These are phyloP conservation scores for Sebastolobus alascanus DNA, from an alignment of 2,797 vertebrate species.

Conservation along the genomic window DNA sequence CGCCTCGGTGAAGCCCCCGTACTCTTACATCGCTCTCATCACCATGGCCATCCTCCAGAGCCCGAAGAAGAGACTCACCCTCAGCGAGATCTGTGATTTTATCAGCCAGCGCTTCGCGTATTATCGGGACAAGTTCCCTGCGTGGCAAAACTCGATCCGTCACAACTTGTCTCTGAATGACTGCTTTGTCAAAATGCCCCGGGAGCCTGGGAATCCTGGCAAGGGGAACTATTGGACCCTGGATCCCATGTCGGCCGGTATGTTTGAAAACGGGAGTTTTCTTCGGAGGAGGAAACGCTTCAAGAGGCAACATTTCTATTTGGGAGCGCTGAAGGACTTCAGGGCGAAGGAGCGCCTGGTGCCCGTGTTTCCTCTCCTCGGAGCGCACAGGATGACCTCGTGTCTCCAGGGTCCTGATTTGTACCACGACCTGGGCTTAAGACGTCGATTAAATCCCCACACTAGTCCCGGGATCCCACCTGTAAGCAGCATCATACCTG, in stretches of 20 bases:
- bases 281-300: constrained; percentile 91
- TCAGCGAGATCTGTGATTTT: constrained; percentile 91
- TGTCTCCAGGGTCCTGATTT: constrained; percentile 53
- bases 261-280: constrained; percentile 93
- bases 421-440: constrained; percentile 49
- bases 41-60: constrained; percentile 94
- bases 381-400: constrained; percentile 55
- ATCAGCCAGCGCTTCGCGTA: constrained; percentile 89
- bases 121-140: constrained; percentile 88
- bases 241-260: constrained; percentile 91
- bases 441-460: constrained; percentile 20
- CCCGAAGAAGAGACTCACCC: constrained; percentile 88
- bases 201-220: constrained; percentile 89
- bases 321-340: constrained; percentile 58
- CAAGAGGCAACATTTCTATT: constrained; percentile 80
- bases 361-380: constrained; percentile 55
- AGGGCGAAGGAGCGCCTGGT: constrained; percentile 53
- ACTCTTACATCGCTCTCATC: constrained; percentile 93
- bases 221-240: constrained; percentile 92
- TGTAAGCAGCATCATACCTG: constrained; percentile 71
- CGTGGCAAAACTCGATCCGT: constrained; percentile 89
- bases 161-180: constrained; percentile 88
- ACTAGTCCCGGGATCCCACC: constrained; percentile 35
- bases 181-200: constrained; percentile 88
- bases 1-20: constrained; percentile 87